Evolutionary conservation across 2,113 vertebrate species (phyloP), one percentile per base, ranked within the genome.

Genomic region (Pseudopodoces humilis): DNA sequence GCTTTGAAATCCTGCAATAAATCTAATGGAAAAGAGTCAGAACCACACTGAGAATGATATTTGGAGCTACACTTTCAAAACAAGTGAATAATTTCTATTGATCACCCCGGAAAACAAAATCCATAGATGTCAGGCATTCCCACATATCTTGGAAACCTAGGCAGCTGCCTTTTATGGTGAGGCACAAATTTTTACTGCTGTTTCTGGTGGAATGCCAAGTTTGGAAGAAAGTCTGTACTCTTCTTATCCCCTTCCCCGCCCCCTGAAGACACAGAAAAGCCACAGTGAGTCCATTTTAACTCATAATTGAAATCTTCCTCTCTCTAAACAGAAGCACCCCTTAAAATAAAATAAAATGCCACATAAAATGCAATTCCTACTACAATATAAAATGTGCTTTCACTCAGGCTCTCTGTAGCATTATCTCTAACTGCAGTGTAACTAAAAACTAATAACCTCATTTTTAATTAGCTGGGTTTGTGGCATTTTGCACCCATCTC

Each of bases 381-480:
- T 84, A 76, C 86, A 62, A 68, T 79, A 86, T 91, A 97, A 94
- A 95, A 79, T 83, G 41, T 72, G 47, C 35, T 85, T 70, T 85
- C 71, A 88, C 65, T 94, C 53, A 74, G 46, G n/a, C 92, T 96
- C 67, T 87, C 60, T 93, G 41, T 56, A 91, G 33, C 85, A 86
- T 80, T 97, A 96, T 96, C 91, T 97, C 75, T 91, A 96, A 95
- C 82, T 93, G 91, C 88, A 92, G 55, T 95, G 60, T 69, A 90
- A 96, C 85, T 90, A 97, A 98, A 97, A 96, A 89, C 92, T 97
- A 97, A 97, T 97, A 97, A 95, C 68, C 93, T 97, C 69, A 94
- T 95, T 98, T 97, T 98, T 98, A 97, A 98, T 97, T 98, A 97
- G 86, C 93, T 97, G 92, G 69, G 96, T 94, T 92, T 97, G 96